Percentiles rank a stretch among this genome's conserved stretches.
Conservation (phyloP, 2,888 invertebrate genomes). For the Bibio marci region DNA sequence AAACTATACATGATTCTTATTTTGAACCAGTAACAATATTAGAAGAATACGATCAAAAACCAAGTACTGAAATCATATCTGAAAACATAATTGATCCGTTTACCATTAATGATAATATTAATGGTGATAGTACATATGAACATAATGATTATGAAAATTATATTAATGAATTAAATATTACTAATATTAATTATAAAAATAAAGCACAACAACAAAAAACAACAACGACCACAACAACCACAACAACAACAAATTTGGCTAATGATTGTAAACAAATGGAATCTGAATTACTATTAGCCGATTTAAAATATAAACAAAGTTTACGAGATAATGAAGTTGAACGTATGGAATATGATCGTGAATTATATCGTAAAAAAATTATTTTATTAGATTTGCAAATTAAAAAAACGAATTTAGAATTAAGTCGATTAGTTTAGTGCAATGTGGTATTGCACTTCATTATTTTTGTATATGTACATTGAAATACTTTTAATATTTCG, state of each 20-base stretch:
- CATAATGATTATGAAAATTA: too few relatives aligned
- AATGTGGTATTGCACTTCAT: not conserved
- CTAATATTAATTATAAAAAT: too few relatives aligned
- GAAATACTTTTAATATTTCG: not conserved
- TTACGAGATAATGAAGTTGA: conserved; percentile 2
- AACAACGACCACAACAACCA: too few relatives aligned
- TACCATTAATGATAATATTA: too few relatives aligned
- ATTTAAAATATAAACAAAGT: not conserved
- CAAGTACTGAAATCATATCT: not conserved
- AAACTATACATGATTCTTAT: too few relatives aligned
- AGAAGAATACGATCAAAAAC: conserved; percentile 1
- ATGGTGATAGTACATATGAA: too few relatives aligned
- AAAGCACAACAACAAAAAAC: too few relatives aligned
- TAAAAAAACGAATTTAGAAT: not conserved
- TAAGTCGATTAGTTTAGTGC: too few relatives aligned
- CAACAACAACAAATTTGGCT: not conserved
- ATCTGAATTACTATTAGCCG: not conserved
- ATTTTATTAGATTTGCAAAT: conserved; percentile 2
- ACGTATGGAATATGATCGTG: conserved; percentile 1
- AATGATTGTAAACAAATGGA: not conserved
- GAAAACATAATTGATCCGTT: too few relatives aligned
- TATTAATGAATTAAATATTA: too few relatives aligned
- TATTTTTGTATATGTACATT: not conserved
- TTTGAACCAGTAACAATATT: conserved; percentile 1
- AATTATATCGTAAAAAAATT: conserved; percentile 2